Evolutionary conservation across 1,140 invertebrate species (phyloP), one percentile per base, ranked within the genome.

Genomic region (Bombus confusus): DNA sequence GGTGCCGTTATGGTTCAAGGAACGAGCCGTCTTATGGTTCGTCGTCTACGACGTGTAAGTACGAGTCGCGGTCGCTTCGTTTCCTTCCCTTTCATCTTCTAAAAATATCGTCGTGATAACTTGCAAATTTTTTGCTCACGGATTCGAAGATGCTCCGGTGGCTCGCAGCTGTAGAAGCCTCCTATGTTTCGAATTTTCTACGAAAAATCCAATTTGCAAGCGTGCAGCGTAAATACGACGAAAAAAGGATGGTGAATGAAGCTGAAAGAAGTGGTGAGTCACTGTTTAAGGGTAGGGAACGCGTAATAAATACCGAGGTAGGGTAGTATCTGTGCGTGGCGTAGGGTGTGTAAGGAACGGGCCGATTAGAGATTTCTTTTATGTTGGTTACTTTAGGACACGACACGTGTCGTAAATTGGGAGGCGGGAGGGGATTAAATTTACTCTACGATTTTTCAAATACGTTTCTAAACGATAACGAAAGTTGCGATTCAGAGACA

Each of bases 41-140:
- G 18, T 22, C 15, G 31, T 68, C 31, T 34, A 34, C 31, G 15
- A 34, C 66, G 66, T 13, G 59, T 52, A 52, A 22, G 47, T n/a
- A 62, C 59, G 59, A 37, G 31, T 3, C 3, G 37, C 39, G 3
- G 37, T 2, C 68, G 37, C 9, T 2, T 6, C 68, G 37, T 39
- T 39, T 78, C 64, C 76, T 83, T 86, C 76, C 83, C 90, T 92
- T 92, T 91, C 91, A 90, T 90, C 90, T 88, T 88, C 91, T 76
- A 89, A 90, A 90, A 92, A 92, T 92, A 92, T 43, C 80, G 18
- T 86, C 87, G 39, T 31, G 25, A 64, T 57, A 18, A 43, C 57
- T 81, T 68, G 90, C 90, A 80, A 88, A 91, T 88, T 85, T 82
- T 80, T 81, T 71, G 82, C 89, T 83, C 71, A 64, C 64, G 41